Evolutionary conservation across 2,797 vertebrate species (phyloP).

Genomic region (Coranthus polyacanthus): DNA sequence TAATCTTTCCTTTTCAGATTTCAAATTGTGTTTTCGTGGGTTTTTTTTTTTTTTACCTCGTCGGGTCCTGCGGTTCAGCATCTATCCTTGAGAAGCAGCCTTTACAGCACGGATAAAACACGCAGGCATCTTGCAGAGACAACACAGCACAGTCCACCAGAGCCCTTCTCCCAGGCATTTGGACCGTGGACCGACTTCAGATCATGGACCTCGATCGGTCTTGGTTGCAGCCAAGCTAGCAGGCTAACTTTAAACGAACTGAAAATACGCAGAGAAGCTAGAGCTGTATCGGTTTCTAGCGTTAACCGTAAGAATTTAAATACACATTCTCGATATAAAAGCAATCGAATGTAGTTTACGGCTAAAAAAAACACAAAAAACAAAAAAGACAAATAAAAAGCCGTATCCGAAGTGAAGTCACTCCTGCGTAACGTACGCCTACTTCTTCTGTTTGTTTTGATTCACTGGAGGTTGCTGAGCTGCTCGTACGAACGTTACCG

Average conservation of each 20-base stretch:
- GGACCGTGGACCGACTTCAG: too few relatives aligned
- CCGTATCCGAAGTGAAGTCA: too few relatives aligned
- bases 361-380: too few relatives aligned
- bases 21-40: too few relatives aligned
- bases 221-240: not conserved
- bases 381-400: too few relatives aligned
- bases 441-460: constrained; percentile 19
- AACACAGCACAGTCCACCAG: constrained; percentile 77
- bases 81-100: constrained; percentile 78
- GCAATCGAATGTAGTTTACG: too few relatives aligned
- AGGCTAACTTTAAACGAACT: not conserved
- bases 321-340: too few relatives aligned
- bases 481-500: not conserved
- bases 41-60: constrained; percentile 65
- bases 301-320: too few relatives aligned
- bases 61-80: constrained; percentile 38
- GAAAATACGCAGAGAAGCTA: not conserved
- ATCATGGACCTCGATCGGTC: not conserved
- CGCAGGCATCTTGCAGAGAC: constrained; percentile 69
- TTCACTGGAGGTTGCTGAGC: not conserved
- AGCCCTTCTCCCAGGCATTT: constrained; percentile 63
- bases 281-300: not conserved
- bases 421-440: not conserved
- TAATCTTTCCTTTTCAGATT: too few relatives aligned
- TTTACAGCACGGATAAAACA: constrained; percentile 82